Evolutionary conservation across 1,140 invertebrate genomes (phyloP), one percentile per base, ranked within the genome.

Genomic region (Asbolus verrucosus): DNA sequence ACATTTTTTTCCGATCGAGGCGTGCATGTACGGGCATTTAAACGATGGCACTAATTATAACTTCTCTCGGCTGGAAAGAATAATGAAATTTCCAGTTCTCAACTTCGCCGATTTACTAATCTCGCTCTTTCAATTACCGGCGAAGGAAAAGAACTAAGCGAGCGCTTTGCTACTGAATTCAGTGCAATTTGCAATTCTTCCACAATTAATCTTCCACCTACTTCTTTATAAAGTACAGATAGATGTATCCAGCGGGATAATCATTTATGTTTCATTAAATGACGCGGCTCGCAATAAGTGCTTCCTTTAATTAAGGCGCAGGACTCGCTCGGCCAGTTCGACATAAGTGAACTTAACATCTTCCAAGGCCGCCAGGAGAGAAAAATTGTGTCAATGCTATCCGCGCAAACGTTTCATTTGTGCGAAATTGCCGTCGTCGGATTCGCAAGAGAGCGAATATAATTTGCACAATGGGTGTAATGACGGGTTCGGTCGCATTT

Each of bases 311-410:
- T 54, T 54, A 54, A 24, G 19, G 46, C 46, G 14, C 46, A 27
- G 46, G 21, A n/a, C 46, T 54, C 11, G 46, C 18, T 16, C 46
- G 18, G 8, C 46, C 46, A 54, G 46, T 54, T 54, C 19, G 1
- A 27, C 33, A 3, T 4, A 11, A 21, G 27, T 15, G 46, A 46
- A n/a, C n/a, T n/a, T n/a, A n/a, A 30, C 46, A 27, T 8, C 18
- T 54, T 27, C 21, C 46, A 54, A 54, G 46, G 46, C 21, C 46
- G 46, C 18, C 46, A 54, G n/a, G n/a, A 30, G 46, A 54, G 46
- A 54, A 54, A 54, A 54, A 54, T 54, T 54, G 46, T 54, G 46
- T 54, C 46, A 54, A 27, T 27, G 46, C 46, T 27, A 54, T 27
- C 41, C 41, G 21, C 9, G n/a, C 9, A 8, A 4, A 30, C 27